Conservation (phyloP, 2,888 invertebrate species). For the Temnothorax ravouxi region DNA sequence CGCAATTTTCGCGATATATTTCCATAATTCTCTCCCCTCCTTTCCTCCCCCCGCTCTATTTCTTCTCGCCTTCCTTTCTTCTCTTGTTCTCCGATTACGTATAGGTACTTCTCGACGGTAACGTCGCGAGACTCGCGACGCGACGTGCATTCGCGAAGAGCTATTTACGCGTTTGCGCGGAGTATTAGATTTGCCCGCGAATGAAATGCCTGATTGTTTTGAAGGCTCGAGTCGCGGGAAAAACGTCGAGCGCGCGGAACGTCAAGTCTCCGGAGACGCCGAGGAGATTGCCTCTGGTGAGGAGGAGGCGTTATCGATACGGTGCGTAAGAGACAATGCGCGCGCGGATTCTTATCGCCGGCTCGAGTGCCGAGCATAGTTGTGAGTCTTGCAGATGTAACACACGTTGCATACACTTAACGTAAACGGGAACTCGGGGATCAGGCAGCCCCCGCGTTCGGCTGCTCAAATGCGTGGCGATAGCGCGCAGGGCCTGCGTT, state of each 20-base stretch:
- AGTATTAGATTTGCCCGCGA: neutral
- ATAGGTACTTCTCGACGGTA: neutral
- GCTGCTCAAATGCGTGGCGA: slow-evolving; percentile 38
- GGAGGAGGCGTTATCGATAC: neutral
- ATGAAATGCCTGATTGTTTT: neutral
- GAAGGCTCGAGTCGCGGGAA: neutral
- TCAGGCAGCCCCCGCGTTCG: slow-evolving; percentile 12
- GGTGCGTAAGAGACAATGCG: neutral
- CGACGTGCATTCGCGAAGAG: neutral
- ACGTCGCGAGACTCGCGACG: too few relatives aligned
- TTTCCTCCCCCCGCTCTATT: neutral
- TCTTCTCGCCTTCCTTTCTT: neutral
- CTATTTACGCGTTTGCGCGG: neutral
- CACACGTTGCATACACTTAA: slow-evolving; percentile 36
- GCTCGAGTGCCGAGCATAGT: slow-evolving; percentile 19
- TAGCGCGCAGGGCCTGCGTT: slow-evolving; percentile 18
- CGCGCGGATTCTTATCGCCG: slow-evolving; percentile 10
- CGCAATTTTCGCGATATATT: neutral
- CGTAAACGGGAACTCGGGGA: slow-evolving; percentile 27
- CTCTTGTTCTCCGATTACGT: neutral
- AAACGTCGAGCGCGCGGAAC: neutral
- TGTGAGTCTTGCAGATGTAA: slow-evolving; percentile 36
- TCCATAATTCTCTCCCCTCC: neutral
- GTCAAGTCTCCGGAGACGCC: neutral
- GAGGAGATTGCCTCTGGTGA: neutral